A percentile compares a stretch with the other conserved stretches of the same genome.
Conservation (phyloP, 2,888 invertebrate species). For the Lepidochitona cinerea region DNA sequence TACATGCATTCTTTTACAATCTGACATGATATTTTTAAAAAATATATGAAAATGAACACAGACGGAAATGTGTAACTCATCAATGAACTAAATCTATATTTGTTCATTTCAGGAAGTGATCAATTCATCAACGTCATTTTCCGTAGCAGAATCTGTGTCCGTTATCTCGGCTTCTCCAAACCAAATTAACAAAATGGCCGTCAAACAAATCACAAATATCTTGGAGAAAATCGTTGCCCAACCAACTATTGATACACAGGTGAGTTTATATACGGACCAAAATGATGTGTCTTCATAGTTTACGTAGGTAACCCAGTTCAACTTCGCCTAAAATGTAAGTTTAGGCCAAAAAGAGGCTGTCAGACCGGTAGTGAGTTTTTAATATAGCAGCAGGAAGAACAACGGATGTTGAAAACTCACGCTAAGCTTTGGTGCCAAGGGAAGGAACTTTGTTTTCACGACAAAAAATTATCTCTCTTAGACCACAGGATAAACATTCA, state of each 20-base stretch:
- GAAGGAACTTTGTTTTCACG: no score
- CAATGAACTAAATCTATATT: no score
- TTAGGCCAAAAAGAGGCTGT: neutral
- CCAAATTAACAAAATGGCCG: neutral
- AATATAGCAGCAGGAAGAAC: no score
- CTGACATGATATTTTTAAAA: no score
- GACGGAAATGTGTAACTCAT: no score
- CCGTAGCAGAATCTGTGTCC: neutral
- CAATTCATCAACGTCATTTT: neutral
- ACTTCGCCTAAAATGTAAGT: neutral
- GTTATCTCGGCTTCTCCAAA: neutral
- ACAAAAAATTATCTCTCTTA: no score
- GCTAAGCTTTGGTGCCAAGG: no score
- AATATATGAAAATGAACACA: no score
- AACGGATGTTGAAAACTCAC: no score
- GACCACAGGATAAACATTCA: no score
- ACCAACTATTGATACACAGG: neutral
- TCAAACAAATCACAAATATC: neutral
- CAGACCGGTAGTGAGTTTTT: no score
- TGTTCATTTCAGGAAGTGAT: neutral
- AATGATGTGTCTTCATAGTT: neutral
- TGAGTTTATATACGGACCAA: neutral
- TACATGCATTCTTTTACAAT: no score
- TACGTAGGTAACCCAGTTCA: neutral
- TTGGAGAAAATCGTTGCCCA: neutral